A percentile compares a stretch with the other conserved stretches of the same genome.
These are phyloP conservation scores for Ormyrus rosae DNA, from an alignment of 2,888 invertebrate species.

Conservation along the genomic window DNA sequence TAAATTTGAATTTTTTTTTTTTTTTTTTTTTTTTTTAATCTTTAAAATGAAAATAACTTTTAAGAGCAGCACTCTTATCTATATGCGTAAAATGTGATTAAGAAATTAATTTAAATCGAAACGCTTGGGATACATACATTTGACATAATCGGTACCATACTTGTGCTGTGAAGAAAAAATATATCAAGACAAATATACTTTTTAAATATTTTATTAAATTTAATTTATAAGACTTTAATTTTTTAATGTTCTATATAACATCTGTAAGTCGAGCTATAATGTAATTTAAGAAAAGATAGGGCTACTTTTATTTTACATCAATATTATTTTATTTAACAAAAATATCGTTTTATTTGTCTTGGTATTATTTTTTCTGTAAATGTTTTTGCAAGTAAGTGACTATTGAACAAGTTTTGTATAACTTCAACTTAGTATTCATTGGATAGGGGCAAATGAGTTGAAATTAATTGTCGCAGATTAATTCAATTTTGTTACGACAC, in stretches of 20 bases:
- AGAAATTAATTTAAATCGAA: conserved; percentile 38
- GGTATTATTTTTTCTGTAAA: conserved; percentile 41
- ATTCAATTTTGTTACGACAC: conserved; percentile 39
- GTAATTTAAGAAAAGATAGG: too few relatives aligned
- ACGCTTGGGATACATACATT: conserved; percentile 47
- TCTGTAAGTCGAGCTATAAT: too few relatives aligned
- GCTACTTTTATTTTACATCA: too few relatives aligned
- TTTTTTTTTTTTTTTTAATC: conserved; percentile 32
- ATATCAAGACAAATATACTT: conserved; percentile 47
- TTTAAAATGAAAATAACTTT: conserved; percentile 38
- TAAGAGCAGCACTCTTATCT: conserved; percentile 42
- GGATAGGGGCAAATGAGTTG: conserved; percentile 52
- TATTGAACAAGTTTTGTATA: conserved; percentile 53
- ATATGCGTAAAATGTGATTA: conserved; percentile 43
- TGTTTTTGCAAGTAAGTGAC: conserved; percentile 53
- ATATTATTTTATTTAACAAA: conserved; percentile 5
- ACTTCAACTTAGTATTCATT: conserved; percentile 52
- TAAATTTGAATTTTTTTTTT: conserved; percentile 15
- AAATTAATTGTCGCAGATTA: conserved; percentile 53
- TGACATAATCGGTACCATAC: conserved; percentile 51
- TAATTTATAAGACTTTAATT: conserved; percentile 9
- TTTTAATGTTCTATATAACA: background rate
- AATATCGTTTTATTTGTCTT: conserved; percentile 41
- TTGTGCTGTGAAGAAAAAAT: conserved; percentile 53
- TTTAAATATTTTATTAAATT: conserved; percentile 18